Conservation (phyloP, 2,797 vertebrate species). For the Pangasius djambal region DNA sequence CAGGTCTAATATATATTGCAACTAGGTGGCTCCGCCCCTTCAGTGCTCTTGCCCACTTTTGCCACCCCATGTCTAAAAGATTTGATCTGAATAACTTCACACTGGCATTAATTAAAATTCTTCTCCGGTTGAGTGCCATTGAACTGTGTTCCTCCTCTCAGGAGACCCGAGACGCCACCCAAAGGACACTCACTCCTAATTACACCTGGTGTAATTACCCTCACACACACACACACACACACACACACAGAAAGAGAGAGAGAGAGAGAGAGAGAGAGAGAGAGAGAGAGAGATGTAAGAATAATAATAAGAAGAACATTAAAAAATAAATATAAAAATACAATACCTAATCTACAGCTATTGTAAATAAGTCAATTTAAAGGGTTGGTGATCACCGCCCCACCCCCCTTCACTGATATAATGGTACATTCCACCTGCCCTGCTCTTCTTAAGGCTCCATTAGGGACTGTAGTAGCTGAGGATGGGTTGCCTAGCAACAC, state of each 20-base stretch:
- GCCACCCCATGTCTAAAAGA: neutral
- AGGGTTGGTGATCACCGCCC: neutral
- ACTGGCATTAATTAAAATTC: constrained; percentile 52
- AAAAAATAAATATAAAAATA: neutral
- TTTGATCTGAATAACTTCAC: constrained; percentile 28
- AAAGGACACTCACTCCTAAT: constrained; percentile 54
- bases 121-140: constrained; percentile 33
- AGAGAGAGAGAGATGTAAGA: too few species aligned
- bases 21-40: too few species aligned
- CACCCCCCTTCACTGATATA: constrained; percentile 17
- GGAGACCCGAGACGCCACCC: constrained; percentile 47
- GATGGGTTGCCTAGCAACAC: constrained; percentile 68
- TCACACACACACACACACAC: constrained; percentile 5
- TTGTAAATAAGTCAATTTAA: neutral
- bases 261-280: neutral
- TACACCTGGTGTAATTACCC: constrained; percentile 58
- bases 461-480: constrained; percentile 60
- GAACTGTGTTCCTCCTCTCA: constrained; percentile 47
- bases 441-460: constrained; percentile 58
- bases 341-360: neutral
- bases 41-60: neutral
- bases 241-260: neutral
- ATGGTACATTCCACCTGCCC: constrained; percentile 63
- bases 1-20: neutral
- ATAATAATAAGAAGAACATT: neutral